These are phyloP conservation scores for Syngnathus typhle DNA, from an alignment of 2,113 vertebrate genomes.

Conservation along the genomic window DNA sequence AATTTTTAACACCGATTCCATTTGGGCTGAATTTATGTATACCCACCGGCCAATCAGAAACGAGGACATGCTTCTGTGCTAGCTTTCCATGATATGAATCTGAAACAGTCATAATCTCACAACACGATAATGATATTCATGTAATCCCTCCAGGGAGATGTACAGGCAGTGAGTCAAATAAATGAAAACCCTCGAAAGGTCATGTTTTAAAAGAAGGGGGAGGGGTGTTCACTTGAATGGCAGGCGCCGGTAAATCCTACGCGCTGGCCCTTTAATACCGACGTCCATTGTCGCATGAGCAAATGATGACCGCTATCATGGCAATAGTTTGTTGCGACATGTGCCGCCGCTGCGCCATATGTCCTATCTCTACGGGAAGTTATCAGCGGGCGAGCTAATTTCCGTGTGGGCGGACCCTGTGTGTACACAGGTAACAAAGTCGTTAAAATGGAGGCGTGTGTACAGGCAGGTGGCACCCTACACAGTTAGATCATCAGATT, in stretches of 20 bases:
- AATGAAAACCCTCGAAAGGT: neutral
- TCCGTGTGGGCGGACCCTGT: slow-evolving; percentile 29
- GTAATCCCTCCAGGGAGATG: neutral
- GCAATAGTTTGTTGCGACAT: slow-evolving; percentile 25
- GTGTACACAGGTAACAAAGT: slow-evolving; percentile 20
- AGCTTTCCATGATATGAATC: neutral
- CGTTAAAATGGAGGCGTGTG: neutral
- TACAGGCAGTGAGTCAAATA: slow-evolving; percentile 3
- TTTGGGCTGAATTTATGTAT: neutral
- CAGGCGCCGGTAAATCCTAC: neutral
- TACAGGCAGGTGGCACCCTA: neutral
- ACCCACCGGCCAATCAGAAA: neutral
- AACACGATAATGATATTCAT: neutral
- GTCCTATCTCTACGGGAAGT: slow-evolving; percentile 36
- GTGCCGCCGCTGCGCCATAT: slow-evolving; percentile 52
- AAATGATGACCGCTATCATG: neutral
- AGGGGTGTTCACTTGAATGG: neutral
- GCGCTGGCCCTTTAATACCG: neutral
- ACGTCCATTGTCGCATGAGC: slow-evolving; percentile 1
- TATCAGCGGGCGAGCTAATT: slow-evolving; percentile 20
- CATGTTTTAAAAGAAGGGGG: neutral
- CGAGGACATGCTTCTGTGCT: neutral
- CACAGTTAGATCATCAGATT: slow-evolving; percentile 18
- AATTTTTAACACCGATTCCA: neutral
- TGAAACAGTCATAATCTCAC: neutral